These are phyloP conservation scores for Polypedilum pembai DNA, from an alignment of 1,140 invertebrate species.

Conservation along the genomic window DNA sequence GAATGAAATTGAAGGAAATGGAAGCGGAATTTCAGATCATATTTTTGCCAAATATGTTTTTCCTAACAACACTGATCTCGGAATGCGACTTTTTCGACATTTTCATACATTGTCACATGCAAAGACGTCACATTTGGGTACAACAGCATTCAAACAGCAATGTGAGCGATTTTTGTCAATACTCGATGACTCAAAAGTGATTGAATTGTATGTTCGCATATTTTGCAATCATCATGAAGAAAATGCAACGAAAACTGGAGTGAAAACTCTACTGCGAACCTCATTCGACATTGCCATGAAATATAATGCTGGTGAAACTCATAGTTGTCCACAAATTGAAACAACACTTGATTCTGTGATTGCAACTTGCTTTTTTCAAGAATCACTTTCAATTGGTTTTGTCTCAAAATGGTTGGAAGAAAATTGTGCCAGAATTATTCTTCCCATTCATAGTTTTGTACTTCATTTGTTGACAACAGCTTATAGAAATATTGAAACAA, in stretches of 20 bases:
- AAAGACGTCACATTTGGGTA: conserved; percentile 52
- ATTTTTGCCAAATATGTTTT: conserved; percentile 55
- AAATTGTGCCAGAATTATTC: conserved; percentile 64
- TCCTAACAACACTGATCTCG: conserved; percentile 65
- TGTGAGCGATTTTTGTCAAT: conserved; percentile 62
- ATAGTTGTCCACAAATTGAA: conserved; percentile 49
- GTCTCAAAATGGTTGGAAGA: conserved; percentile 71
- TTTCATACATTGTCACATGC: conserved; percentile 53
- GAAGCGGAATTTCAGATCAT: conserved; percentile 32
- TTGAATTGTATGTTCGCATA: conserved; percentile 54
- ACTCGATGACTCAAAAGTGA: conserved; percentile 54
- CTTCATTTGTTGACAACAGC: conserved; percentile 70
- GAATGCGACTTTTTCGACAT: conserved; percentile 56
- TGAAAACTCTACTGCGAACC: conserved; percentile 56
- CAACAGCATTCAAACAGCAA: conserved; percentile 57
- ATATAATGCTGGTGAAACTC: conserved; percentile 55
- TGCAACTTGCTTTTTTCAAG: conserved; percentile 72
- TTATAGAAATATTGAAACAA: conserved; percentile 56
- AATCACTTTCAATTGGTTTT: conserved; percentile 61
- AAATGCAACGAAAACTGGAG: conserved; percentile 43
- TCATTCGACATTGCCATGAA: conserved; percentile 70
- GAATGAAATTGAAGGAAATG: conserved; percentile 32
- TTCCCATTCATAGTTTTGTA: conserved; percentile 67
- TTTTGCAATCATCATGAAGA: not conserved
- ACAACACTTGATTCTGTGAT: conserved; percentile 61